A percentile compares a stretch with the other conserved stretches of the same genome.
phyloP scores from a whole-genome alignment of 2,888 invertebrate genomes.

The Chymomyza fuscimana region DNA sequence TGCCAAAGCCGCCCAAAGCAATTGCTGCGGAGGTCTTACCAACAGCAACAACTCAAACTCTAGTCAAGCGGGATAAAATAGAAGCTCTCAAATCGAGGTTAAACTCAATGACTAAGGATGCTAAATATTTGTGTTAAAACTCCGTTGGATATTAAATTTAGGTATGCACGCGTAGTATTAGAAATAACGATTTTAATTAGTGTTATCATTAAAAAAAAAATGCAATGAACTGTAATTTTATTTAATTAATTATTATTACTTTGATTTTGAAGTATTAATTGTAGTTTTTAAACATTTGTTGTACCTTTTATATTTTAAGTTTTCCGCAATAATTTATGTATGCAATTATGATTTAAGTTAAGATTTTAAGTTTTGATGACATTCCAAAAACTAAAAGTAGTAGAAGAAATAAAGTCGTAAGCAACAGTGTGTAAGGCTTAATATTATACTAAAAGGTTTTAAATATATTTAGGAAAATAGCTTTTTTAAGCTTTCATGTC shows the following conservation, averaged over 20 bases:
- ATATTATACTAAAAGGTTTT: background rate
- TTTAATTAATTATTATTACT: background rate
- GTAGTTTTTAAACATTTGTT: conserved; percentile 47
- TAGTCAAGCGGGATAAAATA: conserved; percentile 63
- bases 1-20: conserved; percentile 71
- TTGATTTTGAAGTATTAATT: conserved; percentile 32
- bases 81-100: background rate
- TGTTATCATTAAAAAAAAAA: background rate
- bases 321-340: conserved; percentile 36
- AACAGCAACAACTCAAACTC: conserved; percentile 35
- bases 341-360: conserved; percentile 44
- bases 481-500: background rate
- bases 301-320: conserved; percentile 31
- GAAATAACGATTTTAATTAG: conserved; percentile 28
- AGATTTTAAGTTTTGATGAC: conserved; percentile 61
- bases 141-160: conserved; percentile 49
- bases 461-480: conserved; percentile 3
- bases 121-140: conserved; percentile 67
- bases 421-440: background rate
- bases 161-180: conserved; percentile 47
- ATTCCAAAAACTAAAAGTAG: conserved; percentile 67
- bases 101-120: conserved; percentile 65
- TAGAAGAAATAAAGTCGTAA: conserved; percentile 18
- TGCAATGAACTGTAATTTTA: background rate
- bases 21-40: conserved; percentile 64